These are phyloP conservation scores for Phenganax marumi DNA, from an alignment of 92 coral and sea anemone species.

Conservation along the genomic window DNA sequence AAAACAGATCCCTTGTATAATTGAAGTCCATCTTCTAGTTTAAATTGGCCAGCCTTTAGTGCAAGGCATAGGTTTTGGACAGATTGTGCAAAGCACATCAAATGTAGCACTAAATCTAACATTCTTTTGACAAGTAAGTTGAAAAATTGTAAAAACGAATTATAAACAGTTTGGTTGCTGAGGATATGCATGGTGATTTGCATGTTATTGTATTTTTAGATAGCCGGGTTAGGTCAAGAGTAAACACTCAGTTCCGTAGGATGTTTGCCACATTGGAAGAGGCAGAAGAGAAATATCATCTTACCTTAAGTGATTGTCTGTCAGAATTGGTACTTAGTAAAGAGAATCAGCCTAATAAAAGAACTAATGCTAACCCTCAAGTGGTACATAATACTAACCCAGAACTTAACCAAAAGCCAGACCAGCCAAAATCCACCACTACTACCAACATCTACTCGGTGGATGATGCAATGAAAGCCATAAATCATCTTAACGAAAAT, in stretches of 20 bases:
- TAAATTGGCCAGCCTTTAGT: slow-evolving; percentile 60
- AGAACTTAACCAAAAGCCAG: neutral
- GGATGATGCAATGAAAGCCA: neutral
- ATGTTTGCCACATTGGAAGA: slow-evolving; percentile 48
- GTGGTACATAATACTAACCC: neutral
- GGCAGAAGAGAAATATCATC: slow-evolving; percentile 24
- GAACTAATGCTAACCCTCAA: neutral
- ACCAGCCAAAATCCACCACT: neutral
- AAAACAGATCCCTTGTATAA: slow-evolving; percentile 54
- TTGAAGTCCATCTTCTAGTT: slow-evolving; percentile 8
- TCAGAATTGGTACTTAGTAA: slow-evolving; percentile 18
- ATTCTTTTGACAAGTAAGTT: slow-evolving; percentile 52
- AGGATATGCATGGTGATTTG: neutral
- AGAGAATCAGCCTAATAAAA: neutral
- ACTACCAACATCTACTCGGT: neutral
- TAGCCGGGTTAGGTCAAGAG: neutral
- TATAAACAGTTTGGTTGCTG: slow-evolving; percentile 20
- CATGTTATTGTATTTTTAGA: neutral
- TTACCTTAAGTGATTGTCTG: slow-evolving; percentile 31
- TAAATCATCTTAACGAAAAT: neutral
- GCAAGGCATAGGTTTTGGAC: slow-evolving; percentile 54
- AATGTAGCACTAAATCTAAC: slow-evolving; percentile 43
- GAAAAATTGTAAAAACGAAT: neutral
- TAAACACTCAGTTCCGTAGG: slow-evolving; percentile 24
- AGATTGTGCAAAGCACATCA: slow-evolving; percentile 60